Evolutionary conservation across 2,113 vertebrate species (phyloP).

Genomic region (Bostrychus sinensis): DNA sequence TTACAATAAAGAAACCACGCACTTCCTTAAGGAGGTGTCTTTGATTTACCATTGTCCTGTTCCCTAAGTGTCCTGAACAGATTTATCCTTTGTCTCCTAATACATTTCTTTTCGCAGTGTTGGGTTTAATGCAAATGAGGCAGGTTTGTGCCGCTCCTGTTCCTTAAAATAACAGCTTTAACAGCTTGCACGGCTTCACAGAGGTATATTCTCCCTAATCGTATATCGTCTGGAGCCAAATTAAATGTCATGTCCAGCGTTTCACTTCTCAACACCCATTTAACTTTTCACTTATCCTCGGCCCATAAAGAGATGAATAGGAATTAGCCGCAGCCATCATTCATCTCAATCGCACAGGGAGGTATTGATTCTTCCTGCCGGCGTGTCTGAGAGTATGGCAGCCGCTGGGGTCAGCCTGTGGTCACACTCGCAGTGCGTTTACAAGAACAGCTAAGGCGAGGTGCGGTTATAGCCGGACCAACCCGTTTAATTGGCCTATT

Average conservation of each 20-base stretch:
- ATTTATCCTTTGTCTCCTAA: neutral
- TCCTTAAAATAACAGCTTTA: neutral
- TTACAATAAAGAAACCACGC: neutral
- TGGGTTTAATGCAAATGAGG: neutral
- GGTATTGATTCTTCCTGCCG: slow-evolving; percentile 62
- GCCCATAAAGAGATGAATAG: slow-evolving; percentile 65
- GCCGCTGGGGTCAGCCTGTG: slow-evolving; percentile 66
- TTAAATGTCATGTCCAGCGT: slow-evolving; percentile 33
- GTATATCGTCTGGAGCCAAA: slow-evolving; percentile 45
- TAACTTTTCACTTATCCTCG: slow-evolving; percentile 60
- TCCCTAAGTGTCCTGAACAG: neutral
- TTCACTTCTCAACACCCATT: slow-evolving; percentile 54
- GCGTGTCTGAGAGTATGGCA: slow-evolving; percentile 44
- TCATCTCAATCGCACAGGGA: slow-evolving; percentile 67
- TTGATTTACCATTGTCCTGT: neutral
- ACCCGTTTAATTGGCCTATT: slow-evolving; percentile 3
- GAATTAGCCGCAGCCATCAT: slow-evolving; percentile 65
- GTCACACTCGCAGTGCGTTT: slow-evolving; percentile 27
- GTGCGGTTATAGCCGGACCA: neutral
- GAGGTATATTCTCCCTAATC: slow-evolving; percentile 3
- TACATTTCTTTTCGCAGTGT: neutral
- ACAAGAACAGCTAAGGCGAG: neutral
- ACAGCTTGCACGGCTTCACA: neutral
- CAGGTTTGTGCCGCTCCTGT: neutral
- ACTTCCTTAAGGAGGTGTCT: neutral